Evolutionary conservation across 2,888 invertebrate species (phyloP).

Genomic region (Drosophila vallismaia): DNA sequence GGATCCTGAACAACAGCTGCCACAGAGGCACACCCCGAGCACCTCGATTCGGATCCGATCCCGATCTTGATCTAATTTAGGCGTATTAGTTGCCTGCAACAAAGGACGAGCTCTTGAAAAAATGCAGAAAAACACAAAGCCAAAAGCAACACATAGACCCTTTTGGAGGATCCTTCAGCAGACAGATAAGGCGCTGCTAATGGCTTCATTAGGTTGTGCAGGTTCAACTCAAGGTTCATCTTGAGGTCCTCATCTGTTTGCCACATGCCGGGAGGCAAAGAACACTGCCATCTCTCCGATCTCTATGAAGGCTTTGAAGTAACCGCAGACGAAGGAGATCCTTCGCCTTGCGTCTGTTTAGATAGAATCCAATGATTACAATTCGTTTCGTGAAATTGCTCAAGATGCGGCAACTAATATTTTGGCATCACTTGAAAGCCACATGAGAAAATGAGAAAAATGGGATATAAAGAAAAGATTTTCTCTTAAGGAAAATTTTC

Average conservation of each 20-base stretch:
- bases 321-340: conserved; percentile 28
- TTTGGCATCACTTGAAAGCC: conserved; percentile 44
- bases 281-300: conserved; percentile 38
- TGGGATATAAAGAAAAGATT: conserved; percentile 58
- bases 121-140: conserved; percentile 17
- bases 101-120: conserved; percentile 47
- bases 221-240: conserved; percentile 44
- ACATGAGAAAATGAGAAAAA: conserved; percentile 41
- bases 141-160: conserved; percentile 38
- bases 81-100: conserved; percentile 77
- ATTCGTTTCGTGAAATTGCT: conserved; percentile 53
- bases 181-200: conserved; percentile 71
- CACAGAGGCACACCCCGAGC: conserved; percentile 52
- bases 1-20: conserved; percentile 62
- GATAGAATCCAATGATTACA: conserved; percentile 44
- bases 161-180: conserved; percentile 49
- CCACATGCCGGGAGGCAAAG: conserved; percentile 67
- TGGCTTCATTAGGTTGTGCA: conserved; percentile 71
- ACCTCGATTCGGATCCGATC: conserved; percentile 32
- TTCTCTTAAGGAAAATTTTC: conserved; percentile 63
- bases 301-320: conserved; percentile 69
- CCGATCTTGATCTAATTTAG: conserved; percentile 77
- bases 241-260: conserved; percentile 58
- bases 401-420: conserved; percentile 36
- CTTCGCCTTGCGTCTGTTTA: conserved; percentile 37